These are phyloP conservation scores for Pachypsylla venusta DNA, from an alignment of 1,140 invertebrate species.

Conservation along the genomic window DNA sequence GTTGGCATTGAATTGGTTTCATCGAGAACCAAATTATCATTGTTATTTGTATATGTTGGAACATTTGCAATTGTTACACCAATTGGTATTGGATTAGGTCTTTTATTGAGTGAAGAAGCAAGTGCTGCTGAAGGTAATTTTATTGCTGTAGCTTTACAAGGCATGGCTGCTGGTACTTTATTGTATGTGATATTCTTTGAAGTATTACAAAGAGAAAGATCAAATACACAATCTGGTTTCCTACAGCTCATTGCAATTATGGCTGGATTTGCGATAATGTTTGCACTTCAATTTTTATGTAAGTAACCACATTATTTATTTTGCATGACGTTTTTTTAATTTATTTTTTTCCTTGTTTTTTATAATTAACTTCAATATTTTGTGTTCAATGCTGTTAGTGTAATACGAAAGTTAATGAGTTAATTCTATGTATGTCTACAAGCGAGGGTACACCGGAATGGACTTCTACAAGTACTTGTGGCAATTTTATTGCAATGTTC, in stretches of 20 bases:
- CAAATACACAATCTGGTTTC: constrained; percentile 47
- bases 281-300: constrained; percentile 56
- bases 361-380: no score
- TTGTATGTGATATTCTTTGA: constrained; percentile 86
- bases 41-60: constrained; percentile 41
- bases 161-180: constrained; percentile 70
- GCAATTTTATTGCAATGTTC: no score
- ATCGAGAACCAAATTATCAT: constrained; percentile 39
- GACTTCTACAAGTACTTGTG: no score
- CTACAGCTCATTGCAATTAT: constrained; percentile 52
- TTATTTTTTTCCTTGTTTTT: no score
- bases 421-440: no score
- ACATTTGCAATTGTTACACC: constrained; percentile 53
- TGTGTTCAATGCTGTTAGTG: no score
- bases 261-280: constrained; percentile 59
- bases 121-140: constrained; percentile 17
- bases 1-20: constrained; percentile 50
- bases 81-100: constrained; percentile 46
- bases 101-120: constrained; percentile 31
- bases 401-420: no score
- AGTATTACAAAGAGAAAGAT: constrained; percentile 60
- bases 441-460: no score
- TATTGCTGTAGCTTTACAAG: constrained; percentile 45
- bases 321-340: no score
- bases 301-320: constrained; percentile 39